phyloP scores from a whole-genome alignment of 2,797 vertebrate genomes.

The Betta splendens region DNA sequence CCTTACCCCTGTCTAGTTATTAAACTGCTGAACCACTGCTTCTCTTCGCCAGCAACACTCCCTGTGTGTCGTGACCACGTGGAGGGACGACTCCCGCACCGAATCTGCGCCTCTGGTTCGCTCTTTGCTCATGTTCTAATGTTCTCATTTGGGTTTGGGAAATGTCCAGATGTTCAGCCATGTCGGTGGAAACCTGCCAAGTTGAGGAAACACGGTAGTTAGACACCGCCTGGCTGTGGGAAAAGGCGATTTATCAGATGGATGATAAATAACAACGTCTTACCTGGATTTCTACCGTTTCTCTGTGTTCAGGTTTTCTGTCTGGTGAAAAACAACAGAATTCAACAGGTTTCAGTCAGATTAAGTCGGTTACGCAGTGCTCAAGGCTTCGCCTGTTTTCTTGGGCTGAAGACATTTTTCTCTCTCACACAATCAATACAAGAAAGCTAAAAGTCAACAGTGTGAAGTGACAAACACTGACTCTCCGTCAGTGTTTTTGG shows the following conservation, averaged over 20 bases:
- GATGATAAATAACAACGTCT: not conserved
- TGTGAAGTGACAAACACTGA: slow-evolving; percentile 29
- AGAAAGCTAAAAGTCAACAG: slow-evolving; percentile 31
- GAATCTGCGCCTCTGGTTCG: not conserved
- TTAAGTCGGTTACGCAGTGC: not conserved
- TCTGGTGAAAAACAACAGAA: slow-evolving; percentile 35
- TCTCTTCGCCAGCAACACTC: slow-evolving; percentile 13
- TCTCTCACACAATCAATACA: slow-evolving; percentile 7
- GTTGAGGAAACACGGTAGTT: not conserved
- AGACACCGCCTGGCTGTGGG: not conserved
- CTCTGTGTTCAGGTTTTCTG: slow-evolving; percentile 32
- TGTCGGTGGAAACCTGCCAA: slow-evolving; percentile 34
- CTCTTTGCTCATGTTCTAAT: slow-evolving; percentile 15
- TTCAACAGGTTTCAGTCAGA: not conserved
- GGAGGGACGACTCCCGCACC: slow-evolving; percentile 3
- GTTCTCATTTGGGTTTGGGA: slow-evolving; percentile 17
- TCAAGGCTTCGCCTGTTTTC: slow-evolving; percentile 6
- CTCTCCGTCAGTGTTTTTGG: no score
- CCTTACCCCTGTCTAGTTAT: not conserved
- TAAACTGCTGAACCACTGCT: slow-evolving; percentile 23
- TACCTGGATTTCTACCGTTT: slow-evolving; percentile 60
- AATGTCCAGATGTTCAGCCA: slow-evolving; percentile 39
- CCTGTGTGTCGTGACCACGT: not conserved
- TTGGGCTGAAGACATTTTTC: not conserved
- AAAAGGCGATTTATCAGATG: rapidly evolving